Percentiles rank a stretch among this genome's conserved stretches.
Evolutionary conservation across 2,797 vertebrate species (phyloP).

Genomic region (Diplodus puntazzo): DNA sequence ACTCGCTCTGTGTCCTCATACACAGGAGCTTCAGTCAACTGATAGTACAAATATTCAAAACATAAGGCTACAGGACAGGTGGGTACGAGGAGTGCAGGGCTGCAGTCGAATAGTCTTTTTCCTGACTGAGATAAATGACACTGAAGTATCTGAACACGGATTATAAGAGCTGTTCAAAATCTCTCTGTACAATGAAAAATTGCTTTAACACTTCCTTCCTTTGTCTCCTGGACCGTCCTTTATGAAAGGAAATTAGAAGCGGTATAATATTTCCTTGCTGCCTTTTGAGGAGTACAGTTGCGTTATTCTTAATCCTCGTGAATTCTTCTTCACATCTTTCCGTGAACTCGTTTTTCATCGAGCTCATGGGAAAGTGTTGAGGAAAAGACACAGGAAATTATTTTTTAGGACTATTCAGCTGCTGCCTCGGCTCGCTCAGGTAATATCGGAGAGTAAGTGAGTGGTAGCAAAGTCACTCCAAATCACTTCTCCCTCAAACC

Average conservation of each 20-base stretch:
- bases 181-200: too few species aligned
- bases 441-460: not conserved
- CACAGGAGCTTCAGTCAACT: not conserved
- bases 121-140: too few species aligned
- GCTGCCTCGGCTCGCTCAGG: constrained; percentile 17
- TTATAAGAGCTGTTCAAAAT: too few species aligned
- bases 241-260: not conserved
- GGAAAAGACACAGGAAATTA: not conserved
- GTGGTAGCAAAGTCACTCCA: constrained; percentile 5
- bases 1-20: not conserved
- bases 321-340: not conserved
- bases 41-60: not conserved
- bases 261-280: not conserved
- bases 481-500: constrained; percentile 19
- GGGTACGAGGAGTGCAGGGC: not conserved
- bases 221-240: not conserved
- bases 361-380: not conserved
- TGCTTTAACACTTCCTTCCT: not conserved
- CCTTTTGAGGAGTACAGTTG: not conserved
- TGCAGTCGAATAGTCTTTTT: too few species aligned
- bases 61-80: constrained; percentile 40
- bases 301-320: not conserved
- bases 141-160: too few species aligned
- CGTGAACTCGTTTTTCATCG: not conserved
- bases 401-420: not conserved